phyloP scores from a whole-genome alignment of 2,113 vertebrate species.

The Perccottus glenii region DNA sequence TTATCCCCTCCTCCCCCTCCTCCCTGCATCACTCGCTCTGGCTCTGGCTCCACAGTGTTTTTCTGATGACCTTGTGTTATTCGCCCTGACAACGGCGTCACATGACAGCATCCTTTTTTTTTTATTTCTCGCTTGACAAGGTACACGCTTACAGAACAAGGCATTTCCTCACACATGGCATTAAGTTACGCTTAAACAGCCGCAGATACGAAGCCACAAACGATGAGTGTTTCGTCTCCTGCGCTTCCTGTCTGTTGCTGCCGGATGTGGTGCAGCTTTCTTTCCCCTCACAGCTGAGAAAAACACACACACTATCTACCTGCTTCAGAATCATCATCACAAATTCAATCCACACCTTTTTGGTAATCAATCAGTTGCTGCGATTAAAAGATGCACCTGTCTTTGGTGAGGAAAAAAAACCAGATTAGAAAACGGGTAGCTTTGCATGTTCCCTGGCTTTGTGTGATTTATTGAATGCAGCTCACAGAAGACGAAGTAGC shows the following conservation, averaged over 20 bases:
- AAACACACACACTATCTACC: constrained; percentile 23
- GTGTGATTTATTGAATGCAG: background rate
- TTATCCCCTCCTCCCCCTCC: constrained; percentile 32
- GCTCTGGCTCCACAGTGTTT: constrained; percentile 53
- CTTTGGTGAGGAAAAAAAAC: background rate
- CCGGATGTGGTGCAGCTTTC: constrained; percentile 42
- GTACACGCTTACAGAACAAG: constrained; percentile 17
- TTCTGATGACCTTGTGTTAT: constrained; percentile 79
- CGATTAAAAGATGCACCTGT: constrained; percentile 1
- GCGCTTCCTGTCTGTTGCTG: constrained; percentile 59
- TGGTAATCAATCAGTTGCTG: background rate
- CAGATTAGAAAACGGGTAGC: background rate
- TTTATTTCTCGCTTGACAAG: constrained; percentile 13
- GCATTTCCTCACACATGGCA: background rate
- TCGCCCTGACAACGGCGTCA: constrained; percentile 39
- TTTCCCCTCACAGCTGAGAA: constrained; percentile 15
- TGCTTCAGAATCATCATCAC: background rate
- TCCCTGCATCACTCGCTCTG: constrained; percentile 11
- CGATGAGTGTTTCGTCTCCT: constrained; percentile 32
- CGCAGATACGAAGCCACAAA: constrained; percentile 23
- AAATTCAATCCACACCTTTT: constrained; percentile 20
- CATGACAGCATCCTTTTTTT: constrained; percentile 38
- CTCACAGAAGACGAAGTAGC: constrained; percentile 7
- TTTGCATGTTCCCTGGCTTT: background rate
- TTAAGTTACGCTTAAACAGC: background rate